A percentile compares a stretch with the other conserved stretches of the same genome.
Evolutionary conservation across 2,797 vertebrate genomes (phyloP).

Genomic region (Anguilla pacifica): DNA sequence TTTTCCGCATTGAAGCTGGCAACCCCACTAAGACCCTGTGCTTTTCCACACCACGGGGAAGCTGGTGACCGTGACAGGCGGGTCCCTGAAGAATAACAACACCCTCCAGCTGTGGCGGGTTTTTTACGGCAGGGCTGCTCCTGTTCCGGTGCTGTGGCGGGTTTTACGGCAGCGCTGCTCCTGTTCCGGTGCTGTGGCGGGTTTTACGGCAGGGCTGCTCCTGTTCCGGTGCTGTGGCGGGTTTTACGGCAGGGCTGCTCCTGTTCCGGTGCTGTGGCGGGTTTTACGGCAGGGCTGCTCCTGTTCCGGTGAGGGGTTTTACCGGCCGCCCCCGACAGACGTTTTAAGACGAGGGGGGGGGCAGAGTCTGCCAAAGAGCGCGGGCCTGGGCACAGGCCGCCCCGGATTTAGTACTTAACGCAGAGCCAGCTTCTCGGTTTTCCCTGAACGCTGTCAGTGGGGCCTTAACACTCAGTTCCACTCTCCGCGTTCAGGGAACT

Average conservation of each 20-base stretch:
- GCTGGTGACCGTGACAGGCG: neutral
- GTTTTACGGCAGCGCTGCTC: neutral
- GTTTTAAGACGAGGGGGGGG: neutral
- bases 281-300: neutral
- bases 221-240: too few relatives aligned
- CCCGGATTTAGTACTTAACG: neutral
- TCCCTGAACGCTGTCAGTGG: neutral
- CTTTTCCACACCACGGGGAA: neutral
- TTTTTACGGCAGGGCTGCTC: neutral
- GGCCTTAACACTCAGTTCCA: neutral
- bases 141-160: neutral
- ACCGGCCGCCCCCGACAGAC: neutral
- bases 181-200: too few relatives aligned
- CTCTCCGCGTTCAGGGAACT: neutral
- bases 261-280: neutral
- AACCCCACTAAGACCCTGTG: neutral
- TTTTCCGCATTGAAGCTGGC: neutral
- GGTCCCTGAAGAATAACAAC: neutral
- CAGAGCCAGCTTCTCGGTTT: neutral
- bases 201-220: too few relatives aligned
- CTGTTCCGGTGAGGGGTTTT: neutral
- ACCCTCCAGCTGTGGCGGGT: neutral
- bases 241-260: too few relatives aligned
- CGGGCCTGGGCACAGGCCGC: neutral
- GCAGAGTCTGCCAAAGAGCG: neutral